Percentiles rank a stretch among this genome's conserved stretches.
Conservation (phyloP, 2,113 vertebrate genomes). For the Arothron firmamentum region DNA sequence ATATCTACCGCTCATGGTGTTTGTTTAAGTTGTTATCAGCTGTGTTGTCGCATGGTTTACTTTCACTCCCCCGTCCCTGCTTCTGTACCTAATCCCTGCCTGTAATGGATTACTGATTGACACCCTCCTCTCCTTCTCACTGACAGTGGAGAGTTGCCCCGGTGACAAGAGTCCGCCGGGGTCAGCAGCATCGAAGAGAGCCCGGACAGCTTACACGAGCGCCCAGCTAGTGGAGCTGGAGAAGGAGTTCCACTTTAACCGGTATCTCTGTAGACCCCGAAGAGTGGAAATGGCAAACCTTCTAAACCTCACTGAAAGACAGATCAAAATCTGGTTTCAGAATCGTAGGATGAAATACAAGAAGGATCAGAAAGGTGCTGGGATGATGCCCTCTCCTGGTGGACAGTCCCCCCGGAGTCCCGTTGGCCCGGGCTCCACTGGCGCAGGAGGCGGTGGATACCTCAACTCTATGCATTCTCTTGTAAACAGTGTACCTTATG, state of each 20-base stretch:
- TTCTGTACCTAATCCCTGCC: constrained; percentile 7
- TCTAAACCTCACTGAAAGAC: constrained; percentile 96
- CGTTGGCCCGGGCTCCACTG: constrained; percentile 78
- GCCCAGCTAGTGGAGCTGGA: constrained; percentile 99
- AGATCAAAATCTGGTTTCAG: constrained; percentile 99
- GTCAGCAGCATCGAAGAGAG: constrained; percentile 91
- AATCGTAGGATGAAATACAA: constrained; percentile 99
- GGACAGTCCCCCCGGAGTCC: constrained; percentile 94
- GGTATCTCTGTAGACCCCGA: constrained; percentile 94
- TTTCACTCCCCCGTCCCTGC: constrained; percentile 37
- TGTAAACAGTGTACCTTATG: constrained; percentile 92
- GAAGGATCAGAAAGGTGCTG: constrained; percentile 96
- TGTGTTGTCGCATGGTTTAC: constrained; percentile 34
- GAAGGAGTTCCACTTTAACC: constrained; percentile 99
- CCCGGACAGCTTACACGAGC: constrained; percentile 97
- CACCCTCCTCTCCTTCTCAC: constrained; percentile 52
- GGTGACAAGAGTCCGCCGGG: constrained; percentile 95
- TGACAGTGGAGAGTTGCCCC: constrained; percentile 92
- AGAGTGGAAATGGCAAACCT: constrained; percentile 98
- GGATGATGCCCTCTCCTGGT: constrained; percentile 94
- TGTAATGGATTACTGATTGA: constrained; percentile 64
- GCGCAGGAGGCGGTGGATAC: constrained; percentile 80
- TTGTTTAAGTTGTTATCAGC: constrained; percentile 39
- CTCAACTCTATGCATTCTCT: constrained; percentile 97
- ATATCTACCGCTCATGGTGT: constrained; percentile 21